phyloP scores from a whole-genome alignment of 2,888 invertebrate species.

The Gastracanthus pulcherrimus region DNA sequence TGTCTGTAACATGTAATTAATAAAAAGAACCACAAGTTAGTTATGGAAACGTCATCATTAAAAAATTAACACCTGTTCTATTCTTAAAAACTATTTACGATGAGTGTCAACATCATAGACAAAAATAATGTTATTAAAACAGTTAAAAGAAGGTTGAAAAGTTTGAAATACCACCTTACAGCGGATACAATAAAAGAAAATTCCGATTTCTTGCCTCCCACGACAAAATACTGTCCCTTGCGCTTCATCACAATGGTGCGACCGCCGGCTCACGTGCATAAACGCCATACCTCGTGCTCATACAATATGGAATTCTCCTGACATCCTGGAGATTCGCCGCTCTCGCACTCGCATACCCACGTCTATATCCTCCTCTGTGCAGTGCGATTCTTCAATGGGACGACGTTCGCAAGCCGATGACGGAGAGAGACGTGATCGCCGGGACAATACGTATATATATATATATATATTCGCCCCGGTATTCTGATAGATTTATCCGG shows the following conservation, averaged over 20 bases:
- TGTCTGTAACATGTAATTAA: too few species aligned
- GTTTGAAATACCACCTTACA: background rate
- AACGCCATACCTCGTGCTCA: too few species aligned
- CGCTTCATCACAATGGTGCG: background rate
- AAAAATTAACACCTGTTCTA: too few species aligned
- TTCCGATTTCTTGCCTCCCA: background rate
- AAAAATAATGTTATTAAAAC: too few species aligned
- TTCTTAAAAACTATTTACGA: too few species aligned
- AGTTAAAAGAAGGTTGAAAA: too few species aligned
- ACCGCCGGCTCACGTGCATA: too few species aligned
- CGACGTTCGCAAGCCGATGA: background rate
- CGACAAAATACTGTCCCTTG: background rate
- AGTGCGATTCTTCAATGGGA: background rate
- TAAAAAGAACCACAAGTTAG: too few species aligned
- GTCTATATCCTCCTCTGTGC: background rate
- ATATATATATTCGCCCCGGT: background rate
- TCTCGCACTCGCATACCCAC: background rate
- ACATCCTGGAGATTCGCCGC: background rate
- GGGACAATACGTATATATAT: background rate
- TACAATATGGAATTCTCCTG: too few species aligned
- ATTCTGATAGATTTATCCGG: slow-evolving; percentile 13
- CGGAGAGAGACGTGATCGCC: background rate
- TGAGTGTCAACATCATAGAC: too few species aligned
- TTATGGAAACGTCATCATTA: too few species aligned
- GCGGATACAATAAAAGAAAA: background rate